Evolutionary conservation across 2,797 vertebrate species (phyloP).

Genomic region (Morus bassanus): DNA sequence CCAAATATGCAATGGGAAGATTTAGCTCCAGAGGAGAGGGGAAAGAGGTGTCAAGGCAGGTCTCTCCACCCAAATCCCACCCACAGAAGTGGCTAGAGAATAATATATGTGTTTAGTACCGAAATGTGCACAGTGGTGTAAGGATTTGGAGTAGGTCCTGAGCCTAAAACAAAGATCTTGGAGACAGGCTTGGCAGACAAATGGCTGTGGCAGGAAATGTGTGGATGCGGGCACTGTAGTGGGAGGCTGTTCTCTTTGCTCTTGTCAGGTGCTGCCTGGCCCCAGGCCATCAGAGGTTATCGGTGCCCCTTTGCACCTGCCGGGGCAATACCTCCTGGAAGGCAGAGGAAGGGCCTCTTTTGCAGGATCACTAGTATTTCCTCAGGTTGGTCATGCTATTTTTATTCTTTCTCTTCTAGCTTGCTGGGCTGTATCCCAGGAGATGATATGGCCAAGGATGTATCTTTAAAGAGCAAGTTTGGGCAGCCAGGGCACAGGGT

Average conservation of each 20-base stretch:
- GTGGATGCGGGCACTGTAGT: neutral
- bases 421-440: neutral
- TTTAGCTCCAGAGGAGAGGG: neutral
- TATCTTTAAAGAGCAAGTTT: neutral
- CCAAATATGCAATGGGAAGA: neutral
- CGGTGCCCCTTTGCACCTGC: neutral
- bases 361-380: neutral
- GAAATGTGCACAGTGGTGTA: neutral
- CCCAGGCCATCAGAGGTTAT: neutral
- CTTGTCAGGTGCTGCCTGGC: neutral
- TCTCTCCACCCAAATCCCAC: neutral
- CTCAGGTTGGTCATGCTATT: neutral
- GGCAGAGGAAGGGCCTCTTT: neutral
- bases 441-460: neutral
- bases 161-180: neutral
- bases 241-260: neutral
- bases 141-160: neutral
- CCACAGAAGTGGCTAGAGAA: neutral
- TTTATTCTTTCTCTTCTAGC: neutral
- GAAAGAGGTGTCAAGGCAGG: neutral
- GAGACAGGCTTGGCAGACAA: neutral
- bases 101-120: accelerated
- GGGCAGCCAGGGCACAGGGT: neutral
- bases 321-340: neutral
- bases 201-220: neutral